Evolutionary conservation across 2,113 vertebrate genomes (phyloP).

Genomic region (Microtus pennsylvanicus): DNA sequence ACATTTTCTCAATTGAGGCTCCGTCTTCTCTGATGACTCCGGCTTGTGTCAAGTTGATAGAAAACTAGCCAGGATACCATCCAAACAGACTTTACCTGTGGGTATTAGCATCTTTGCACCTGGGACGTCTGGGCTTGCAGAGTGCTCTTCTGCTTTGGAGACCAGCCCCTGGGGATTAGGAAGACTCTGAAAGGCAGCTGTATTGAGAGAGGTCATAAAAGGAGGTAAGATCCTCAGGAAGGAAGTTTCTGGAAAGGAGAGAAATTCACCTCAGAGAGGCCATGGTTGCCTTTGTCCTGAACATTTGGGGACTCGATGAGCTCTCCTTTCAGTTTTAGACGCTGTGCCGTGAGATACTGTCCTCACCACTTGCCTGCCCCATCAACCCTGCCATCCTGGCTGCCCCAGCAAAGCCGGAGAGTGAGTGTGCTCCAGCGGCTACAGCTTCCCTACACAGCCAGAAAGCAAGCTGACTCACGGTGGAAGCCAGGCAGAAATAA

Average conservation of each 20-base stretch:
- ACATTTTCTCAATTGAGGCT: not conserved
- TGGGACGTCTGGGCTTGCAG: not conserved
- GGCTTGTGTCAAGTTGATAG: not conserved
- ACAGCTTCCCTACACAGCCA: not conserved
- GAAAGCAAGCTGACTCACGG: not conserved
- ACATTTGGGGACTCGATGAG: not conserved
- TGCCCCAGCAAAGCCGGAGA: fast-evolving
- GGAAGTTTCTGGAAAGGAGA: not conserved
- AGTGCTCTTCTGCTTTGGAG: not conserved
- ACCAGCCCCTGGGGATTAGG: not conserved
- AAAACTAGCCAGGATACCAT: not conserved
- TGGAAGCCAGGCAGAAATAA: not conserved
- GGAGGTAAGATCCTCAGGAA: not conserved
- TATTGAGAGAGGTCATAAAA: not conserved
- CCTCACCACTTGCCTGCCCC: fast-evolving
- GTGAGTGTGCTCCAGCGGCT: not conserved
- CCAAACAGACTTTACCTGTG: not conserved
- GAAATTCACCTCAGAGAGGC: not conserved
- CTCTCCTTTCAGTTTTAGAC: not conserved
- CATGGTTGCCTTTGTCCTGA: not conserved
- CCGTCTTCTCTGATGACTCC: not conserved
- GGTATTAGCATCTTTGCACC: not conserved
- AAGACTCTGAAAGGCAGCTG: too few species aligned
- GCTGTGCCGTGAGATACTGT: not conserved
- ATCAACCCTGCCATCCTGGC: not conserved